A percentile compares a stretch with the other conserved stretches of the same genome.
phyloP scores from a whole-genome alignment of 2,113 vertebrate species.

The Brienomyrus longianalis region DNA sequence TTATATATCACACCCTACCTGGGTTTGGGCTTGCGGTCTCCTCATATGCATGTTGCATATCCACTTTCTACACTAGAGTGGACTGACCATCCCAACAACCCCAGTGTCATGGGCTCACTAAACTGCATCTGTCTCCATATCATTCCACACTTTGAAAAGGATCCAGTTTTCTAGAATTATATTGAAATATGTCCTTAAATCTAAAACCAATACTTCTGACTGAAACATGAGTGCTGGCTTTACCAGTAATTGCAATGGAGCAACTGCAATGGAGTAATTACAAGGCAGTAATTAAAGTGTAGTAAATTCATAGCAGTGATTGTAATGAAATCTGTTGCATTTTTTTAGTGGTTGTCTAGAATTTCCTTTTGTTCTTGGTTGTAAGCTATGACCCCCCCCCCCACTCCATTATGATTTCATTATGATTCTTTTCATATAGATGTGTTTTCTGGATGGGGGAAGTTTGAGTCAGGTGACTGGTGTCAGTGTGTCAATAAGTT shows the following conservation, averaged over 20 bases:
- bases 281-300: not conserved
- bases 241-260: not conserved
- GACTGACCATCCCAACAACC: not conserved
- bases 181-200: not conserved
- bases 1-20: not conserved
- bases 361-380: not conserved
- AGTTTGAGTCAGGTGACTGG: not conserved
- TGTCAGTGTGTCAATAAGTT: not conserved
- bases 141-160: not conserved
- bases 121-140: not conserved
- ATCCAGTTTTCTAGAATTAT: not conserved
- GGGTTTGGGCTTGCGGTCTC: not conserved
- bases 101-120: not conserved
- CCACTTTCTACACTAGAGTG: not conserved
- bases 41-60: not conserved
- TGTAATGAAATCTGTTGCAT: not conserved
- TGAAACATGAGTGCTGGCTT: not conserved
- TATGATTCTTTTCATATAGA: not conserved
- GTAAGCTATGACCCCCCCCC: not conserved
- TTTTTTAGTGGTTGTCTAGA: not conserved
- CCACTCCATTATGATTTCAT: not conserved
- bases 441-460: not conserved
- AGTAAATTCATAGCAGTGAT: not conserved
- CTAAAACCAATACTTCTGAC: not conserved
- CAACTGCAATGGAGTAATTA: not conserved